These are phyloP conservation scores for Chelonus formosanus DNA, from an alignment of 2,888 invertebrate genomes.

Conservation along the genomic window DNA sequence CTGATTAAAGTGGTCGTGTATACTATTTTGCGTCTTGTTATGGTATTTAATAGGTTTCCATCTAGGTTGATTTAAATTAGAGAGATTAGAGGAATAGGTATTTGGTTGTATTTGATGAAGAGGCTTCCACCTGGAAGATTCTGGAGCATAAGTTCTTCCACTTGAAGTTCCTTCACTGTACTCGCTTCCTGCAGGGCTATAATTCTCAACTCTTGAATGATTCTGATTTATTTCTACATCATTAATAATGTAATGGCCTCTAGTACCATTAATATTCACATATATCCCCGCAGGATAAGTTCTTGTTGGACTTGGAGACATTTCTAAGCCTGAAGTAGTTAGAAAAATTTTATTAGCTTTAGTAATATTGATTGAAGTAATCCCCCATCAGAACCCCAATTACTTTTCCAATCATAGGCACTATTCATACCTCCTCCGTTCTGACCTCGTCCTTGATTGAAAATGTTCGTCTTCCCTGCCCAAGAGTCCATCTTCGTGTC, in stretches of 20 bases:
- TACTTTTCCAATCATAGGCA: too few species aligned
- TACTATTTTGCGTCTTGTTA: slow-evolving; percentile 17
- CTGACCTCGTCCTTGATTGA: too few species aligned
- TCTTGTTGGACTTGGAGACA: slow-evolving; percentile 3
- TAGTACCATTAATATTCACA: slow-evolving; percentile 46
- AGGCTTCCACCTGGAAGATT: slow-evolving; percentile 15
- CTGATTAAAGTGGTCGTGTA: slow-evolving; percentile 29
- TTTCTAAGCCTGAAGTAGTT: slow-evolving; percentile 21
- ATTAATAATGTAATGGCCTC: slow-evolving; percentile 49
- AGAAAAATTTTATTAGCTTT: slow-evolving; percentile 1
- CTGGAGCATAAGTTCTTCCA: slow-evolving; percentile 4
- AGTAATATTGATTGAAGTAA: too few species aligned
- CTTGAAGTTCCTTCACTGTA: background rate
- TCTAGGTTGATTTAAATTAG: slow-evolving; percentile 15
- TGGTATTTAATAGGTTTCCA: slow-evolving; percentile 28
- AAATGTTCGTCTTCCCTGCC: too few species aligned
- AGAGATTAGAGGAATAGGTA: slow-evolving; percentile 19
- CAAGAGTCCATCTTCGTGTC: too few species aligned
- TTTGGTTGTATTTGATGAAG: slow-evolving; percentile 20
- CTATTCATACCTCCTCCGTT: too few species aligned
- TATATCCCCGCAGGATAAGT: slow-evolving; percentile 42
- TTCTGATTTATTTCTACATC: slow-evolving; percentile 51
- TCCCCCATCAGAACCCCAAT: too few species aligned
- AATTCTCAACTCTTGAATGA: slow-evolving; percentile 49
- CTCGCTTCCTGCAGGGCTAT: slow-evolving; percentile 28